phyloP scores from a whole-genome alignment of 2,888 invertebrate species.

The Bombylius major region DNA sequence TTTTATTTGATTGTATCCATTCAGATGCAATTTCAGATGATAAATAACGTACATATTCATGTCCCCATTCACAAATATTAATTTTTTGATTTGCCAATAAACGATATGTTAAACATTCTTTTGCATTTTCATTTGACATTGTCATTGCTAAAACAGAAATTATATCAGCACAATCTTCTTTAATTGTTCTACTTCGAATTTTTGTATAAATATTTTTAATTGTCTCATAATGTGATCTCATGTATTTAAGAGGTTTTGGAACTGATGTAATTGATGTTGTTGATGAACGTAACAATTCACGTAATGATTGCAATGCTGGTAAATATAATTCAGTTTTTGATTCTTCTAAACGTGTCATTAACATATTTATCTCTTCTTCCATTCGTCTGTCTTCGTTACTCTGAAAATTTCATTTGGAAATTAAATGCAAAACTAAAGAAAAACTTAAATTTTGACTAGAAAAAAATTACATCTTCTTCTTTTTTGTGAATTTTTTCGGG shows the following conservation, averaged over 20 bases:
- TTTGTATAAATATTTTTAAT: conserved; percentile 70
- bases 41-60: conserved; percentile 87
- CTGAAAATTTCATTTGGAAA: neutral
- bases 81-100: conserved; percentile 47
- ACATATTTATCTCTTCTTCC: conserved; percentile 73
- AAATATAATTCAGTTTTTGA: conserved; percentile 55
- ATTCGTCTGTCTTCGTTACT: conserved; percentile 76
- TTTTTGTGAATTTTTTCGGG: too few relatives aligned
- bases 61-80: conserved; percentile 87
- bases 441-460: too few relatives aligned
- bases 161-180: conserved; percentile 74
- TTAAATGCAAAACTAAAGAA: too few relatives aligned
- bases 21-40: conserved; percentile 70
- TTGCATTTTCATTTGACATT: conserved; percentile 44
- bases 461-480: too few relatives aligned
- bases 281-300: conserved; percentile 74
- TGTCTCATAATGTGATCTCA: conserved; percentile 69
- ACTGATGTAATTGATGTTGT: conserved; percentile 97
- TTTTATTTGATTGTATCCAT: conserved; percentile 43
- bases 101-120: conserved; percentile 76
- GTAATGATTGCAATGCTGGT: conserved; percentile 67
- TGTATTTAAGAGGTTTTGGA: conserved; percentile 88
- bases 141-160: conserved; percentile 89
- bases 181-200: conserved; percentile 53
- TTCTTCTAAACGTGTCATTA: conserved; percentile 52